Evolutionary conservation across 2,888 invertebrate species (phyloP), one percentile per base, ranked within the genome.

Genomic region (Baccha elongata): DNA sequence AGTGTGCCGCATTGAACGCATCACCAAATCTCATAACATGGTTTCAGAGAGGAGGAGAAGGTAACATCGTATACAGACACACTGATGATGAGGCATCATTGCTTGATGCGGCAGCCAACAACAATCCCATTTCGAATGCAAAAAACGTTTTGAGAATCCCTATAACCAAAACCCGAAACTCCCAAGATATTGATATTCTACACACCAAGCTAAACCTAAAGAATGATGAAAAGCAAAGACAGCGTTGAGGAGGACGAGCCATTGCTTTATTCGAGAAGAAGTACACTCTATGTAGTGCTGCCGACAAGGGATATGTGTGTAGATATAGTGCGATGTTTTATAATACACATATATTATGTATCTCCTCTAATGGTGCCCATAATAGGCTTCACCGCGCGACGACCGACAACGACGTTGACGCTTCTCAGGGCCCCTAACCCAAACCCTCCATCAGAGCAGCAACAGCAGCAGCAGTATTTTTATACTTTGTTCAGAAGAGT

Each of bases 121-220:
- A 55, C 32, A 67, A 48, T 21, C 62, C 21, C 42, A 81, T 76
- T 76, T 71, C 48, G 71, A 81, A 81, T 81, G 81, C 81, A 72
- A 67, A 72, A 71, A 76, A 50, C 81, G 79, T 80, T 62, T 69
- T 72, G 42, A 55, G 50, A 58, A 64, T 48, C 23, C 72, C 81
- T 67, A 60, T 64, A 67, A 55, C 69, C 37, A 37, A 46, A 48
- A 50, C 37, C 58, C 58, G 62, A 78, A 78, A 58, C 68, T 64
- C 62, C 72, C 76, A 73, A 73, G 83, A 32, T 81, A 83, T 83
- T 83, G 83, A 83, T 83, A 83, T 83, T 78, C 83, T 52, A 73
- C 67, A 73, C 83, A 35, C 60, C 60, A 44, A 78, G 67, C 72
- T 50, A 42, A 50, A 73, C 52, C 72, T 29, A 68, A 55, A 60